Evolutionary conservation across 2,797 vertebrate species (phyloP).

Genomic region (Epinephelus malabaricus): DNA sequence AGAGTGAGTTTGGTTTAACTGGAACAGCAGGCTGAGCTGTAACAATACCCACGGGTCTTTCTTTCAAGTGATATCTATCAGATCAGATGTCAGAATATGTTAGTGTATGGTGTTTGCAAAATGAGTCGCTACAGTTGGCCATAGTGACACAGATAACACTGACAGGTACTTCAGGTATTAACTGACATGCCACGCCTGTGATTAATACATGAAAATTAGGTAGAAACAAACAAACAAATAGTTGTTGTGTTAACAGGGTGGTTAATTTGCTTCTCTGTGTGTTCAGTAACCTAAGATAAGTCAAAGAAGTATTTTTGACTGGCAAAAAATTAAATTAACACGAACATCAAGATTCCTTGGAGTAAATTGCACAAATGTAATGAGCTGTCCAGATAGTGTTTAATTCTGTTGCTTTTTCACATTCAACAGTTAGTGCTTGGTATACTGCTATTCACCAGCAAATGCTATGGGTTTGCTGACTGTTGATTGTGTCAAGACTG

Average conservation of each 20-base stretch:
- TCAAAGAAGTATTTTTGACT: background rate
- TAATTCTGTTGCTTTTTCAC: background rate
- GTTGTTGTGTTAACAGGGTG: background rate
- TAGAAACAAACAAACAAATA: background rate
- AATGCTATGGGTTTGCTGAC: background rate
- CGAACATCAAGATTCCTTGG: background rate
- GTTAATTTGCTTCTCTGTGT: background rate
- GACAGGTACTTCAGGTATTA: background rate
- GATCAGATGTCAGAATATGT: background rate
- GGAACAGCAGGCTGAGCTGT: slow-evolving; percentile 29
- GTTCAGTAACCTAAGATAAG: background rate
- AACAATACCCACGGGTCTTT: background rate
- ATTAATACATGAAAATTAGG: background rate
- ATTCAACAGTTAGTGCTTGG: background rate
- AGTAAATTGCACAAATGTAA: background rate
- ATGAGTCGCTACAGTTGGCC: background rate
- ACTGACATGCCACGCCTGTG: background rate
- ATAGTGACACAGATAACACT: background rate
- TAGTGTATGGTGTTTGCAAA: slow-evolving; percentile 1
- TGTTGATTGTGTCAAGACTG: too few relatives aligned
- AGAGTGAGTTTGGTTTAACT: slow-evolving; percentile 17
- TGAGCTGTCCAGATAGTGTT: background rate
- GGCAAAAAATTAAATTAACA: background rate
- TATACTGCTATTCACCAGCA: background rate
- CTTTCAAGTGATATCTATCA: background rate